Conservation (phyloP, 2,797 vertebrate species). For the Hippocampus kuda region DNA sequence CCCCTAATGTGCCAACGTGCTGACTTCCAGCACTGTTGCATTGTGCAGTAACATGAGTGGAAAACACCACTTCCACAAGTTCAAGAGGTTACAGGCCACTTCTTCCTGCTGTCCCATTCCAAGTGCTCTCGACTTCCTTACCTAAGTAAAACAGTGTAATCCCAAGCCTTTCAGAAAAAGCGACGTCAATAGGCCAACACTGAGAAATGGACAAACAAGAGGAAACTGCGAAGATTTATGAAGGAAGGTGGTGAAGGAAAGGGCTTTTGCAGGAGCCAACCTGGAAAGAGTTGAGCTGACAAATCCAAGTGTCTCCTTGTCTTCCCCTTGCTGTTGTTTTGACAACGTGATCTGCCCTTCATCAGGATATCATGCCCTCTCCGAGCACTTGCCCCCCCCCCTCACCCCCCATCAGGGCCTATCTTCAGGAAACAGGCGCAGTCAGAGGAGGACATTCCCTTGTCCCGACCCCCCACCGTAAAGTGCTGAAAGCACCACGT, state of each 20-base stretch:
- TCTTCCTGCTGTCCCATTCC: constrained; percentile 79
- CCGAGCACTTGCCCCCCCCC: constrained; percentile 63
- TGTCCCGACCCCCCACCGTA: constrained; percentile 74
- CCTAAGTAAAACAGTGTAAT: constrained; percentile 76
- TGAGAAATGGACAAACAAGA: constrained; percentile 89
- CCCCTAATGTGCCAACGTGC: constrained; percentile 35
- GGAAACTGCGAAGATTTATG: constrained; percentile 84
- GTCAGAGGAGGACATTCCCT: constrained; percentile 89
- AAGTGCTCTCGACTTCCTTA: constrained; percentile 82
- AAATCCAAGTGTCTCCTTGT: constrained; percentile 53
- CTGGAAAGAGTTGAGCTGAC: constrained; percentile 55
- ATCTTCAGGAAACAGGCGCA: constrained; percentile 99
- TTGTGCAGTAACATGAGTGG: constrained; percentile 43
- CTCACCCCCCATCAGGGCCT: constrained; percentile 70
- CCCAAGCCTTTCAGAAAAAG: constrained; percentile 70
- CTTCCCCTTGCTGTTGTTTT: constrained; percentile 56
- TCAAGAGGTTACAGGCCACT: constrained; percentile 86
- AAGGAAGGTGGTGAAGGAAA: constrained; percentile 59
- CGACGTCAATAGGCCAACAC: constrained; percentile 75
- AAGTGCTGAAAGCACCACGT: constrained; percentile 92
- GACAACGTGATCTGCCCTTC: constrained; percentile 64
- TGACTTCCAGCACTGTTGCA: constrained; percentile 49
- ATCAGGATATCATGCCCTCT: constrained; percentile 74
- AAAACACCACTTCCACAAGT: constrained; percentile 68
- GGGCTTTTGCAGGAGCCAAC: constrained; percentile 67